Evolutionary conservation across 2,888 invertebrate species (phyloP).

Genomic region (Idaea aversata): DNA sequence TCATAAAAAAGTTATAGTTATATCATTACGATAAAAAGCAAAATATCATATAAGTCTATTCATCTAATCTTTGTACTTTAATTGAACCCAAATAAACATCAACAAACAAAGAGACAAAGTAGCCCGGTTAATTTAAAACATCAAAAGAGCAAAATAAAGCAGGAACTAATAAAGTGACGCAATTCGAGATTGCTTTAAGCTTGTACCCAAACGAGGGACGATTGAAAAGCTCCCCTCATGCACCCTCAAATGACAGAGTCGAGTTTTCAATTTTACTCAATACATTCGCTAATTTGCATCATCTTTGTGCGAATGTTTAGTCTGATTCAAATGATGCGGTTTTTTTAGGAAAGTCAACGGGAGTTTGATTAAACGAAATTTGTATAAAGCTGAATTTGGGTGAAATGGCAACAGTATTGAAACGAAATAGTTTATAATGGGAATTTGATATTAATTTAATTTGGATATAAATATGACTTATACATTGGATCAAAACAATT

Average conservation of each 20-base stretch:
- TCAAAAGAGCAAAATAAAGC: conserved; percentile 74
- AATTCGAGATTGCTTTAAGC: conserved; percentile 74
- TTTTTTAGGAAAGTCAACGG: not conserved
- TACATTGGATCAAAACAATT: too few relatives aligned
- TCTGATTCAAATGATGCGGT: not conserved
- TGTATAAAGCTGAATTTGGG: not conserved
- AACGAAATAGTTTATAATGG: too few relatives aligned
- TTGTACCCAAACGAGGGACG: conserved; percentile 69
- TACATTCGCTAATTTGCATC: conserved; percentile 78
- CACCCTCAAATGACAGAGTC: conserved; percentile 62
- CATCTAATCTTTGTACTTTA: conserved; percentile 16
- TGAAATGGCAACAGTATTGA: too few relatives aligned
- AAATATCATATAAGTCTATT: conserved; percentile 1
- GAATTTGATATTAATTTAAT: too few relatives aligned
- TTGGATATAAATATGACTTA: too few relatives aligned
- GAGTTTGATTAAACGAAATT: not conserved
- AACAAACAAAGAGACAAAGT: conserved; percentile 50
- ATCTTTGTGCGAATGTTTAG: conserved; percentile 45
- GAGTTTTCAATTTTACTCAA: conserved; percentile 70
- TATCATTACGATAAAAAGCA: not conserved
- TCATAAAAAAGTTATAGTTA: too few relatives aligned
- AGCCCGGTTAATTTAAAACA: conserved; percentile 64
- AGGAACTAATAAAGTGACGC: conserved; percentile 75
- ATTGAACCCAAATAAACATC: conserved; percentile 35
- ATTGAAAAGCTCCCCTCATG: conserved; percentile 70